Evolutionary conservation across 2,113 vertebrate species (phyloP).

Genomic region (Gymnobelideus leadbeateri): DNA sequence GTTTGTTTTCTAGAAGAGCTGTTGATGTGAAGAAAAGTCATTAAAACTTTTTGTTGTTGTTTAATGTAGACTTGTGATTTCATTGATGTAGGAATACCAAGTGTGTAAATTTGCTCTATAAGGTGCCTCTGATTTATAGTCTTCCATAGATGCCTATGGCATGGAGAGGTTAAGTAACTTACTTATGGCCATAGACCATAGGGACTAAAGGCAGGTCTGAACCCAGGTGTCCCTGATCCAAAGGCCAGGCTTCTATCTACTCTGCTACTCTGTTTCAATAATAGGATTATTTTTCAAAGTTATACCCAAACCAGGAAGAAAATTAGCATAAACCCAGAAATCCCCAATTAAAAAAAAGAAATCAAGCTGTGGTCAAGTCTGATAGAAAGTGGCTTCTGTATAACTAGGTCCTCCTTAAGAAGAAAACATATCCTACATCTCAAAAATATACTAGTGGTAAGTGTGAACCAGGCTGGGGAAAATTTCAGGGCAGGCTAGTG

Average conservation of each 20-base stretch:
- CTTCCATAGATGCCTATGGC: background rate
- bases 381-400: background rate
- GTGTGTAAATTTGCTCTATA: background rate
- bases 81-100: background rate
- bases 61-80: background rate
- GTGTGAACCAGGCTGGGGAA: background rate
- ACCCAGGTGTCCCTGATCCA: background rate
- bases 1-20: background rate
- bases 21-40: background rate
- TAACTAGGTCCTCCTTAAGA: background rate
- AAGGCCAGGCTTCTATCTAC: background rate
- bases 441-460: background rate
- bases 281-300: background rate
- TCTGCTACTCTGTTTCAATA: background rate
- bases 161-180: background rate
- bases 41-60: background rate
- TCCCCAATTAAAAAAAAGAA: conserved; percentile 28
- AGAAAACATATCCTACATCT: background rate
- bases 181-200: background rate
- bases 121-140: background rate
- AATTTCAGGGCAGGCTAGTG: background rate
- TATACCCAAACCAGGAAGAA: background rate
- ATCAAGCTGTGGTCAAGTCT: background rate
- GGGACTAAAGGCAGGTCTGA: background rate
- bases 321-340: background rate